phyloP scores from a whole-genome alignment of 2,797 vertebrate genomes.

The Mus caroli region DNA sequence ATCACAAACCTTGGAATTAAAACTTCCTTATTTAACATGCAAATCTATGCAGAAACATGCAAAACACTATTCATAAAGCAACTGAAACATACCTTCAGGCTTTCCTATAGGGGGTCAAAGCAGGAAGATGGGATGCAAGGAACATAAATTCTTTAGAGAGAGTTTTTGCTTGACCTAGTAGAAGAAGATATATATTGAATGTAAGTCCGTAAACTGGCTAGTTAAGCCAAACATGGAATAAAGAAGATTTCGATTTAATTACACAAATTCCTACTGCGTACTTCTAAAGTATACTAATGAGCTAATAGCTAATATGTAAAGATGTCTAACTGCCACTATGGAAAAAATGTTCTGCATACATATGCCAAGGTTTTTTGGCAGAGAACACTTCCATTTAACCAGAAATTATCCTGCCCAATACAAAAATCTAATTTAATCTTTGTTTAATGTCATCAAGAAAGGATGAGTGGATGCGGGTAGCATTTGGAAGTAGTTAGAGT shows the following conservation, averaged over 20 bases:
- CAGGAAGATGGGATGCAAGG: slow-evolving; percentile 13
- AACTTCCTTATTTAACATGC: slow-evolving; percentile 72
- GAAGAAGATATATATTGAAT: slow-evolving; percentile 32
- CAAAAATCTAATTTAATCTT: slow-evolving; percentile 64
- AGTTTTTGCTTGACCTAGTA: slow-evolving; percentile 57
- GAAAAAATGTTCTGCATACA: slow-evolving; percentile 43
- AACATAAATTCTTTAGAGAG: slow-evolving; percentile 68
- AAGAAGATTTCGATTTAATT: slow-evolving; percentile 56
- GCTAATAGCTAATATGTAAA: slow-evolving; percentile 62
- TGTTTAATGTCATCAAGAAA: slow-evolving; percentile 54
- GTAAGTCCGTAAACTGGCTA: background rate
- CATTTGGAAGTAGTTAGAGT: background rate
- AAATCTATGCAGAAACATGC: slow-evolving; percentile 81
- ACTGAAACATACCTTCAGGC: slow-evolving; percentile 67
- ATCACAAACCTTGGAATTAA: slow-evolving; percentile 79
- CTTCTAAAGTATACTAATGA: slow-evolving; percentile 66
- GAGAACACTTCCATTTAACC: slow-evolving; percentile 36
- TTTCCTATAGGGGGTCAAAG: slow-evolving; percentile 69
- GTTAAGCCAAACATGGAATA: slow-evolving; percentile 49
- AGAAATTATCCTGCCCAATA: slow-evolving; percentile 36
- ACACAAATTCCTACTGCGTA: slow-evolving; percentile 53
- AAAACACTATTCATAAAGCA: slow-evolving; percentile 74
- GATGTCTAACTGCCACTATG: slow-evolving; percentile 37
- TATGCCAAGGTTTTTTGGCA: slow-evolving; percentile 47
- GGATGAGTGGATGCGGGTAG: background rate